These are phyloP conservation scores for Lepidocolaptes lacrymiger DNA, from an alignment of 2,797 vertebrate species.

Conservation along the genomic window DNA sequence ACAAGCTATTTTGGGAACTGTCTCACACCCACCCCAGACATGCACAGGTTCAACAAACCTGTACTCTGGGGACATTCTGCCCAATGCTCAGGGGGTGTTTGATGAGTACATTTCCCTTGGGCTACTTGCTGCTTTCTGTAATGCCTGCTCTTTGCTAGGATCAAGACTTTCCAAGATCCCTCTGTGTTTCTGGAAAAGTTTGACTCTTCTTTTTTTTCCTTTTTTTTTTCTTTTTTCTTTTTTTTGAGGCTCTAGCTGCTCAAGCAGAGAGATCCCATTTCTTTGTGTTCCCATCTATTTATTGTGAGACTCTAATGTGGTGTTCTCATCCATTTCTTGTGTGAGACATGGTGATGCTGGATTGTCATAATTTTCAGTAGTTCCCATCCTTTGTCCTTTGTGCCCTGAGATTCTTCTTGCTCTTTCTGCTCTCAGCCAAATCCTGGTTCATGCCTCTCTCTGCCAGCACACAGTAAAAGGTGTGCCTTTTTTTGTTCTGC, in stretches of 20 bases:
- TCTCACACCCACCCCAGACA: not conserved
- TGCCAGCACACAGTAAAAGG: not conserved
- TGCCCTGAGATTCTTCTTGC: not conserved
- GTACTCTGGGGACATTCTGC: fast-evolving
- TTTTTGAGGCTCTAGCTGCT: not conserved
- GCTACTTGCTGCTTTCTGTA: not conserved
- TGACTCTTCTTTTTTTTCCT: not conserved
- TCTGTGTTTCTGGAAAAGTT: not conserved
- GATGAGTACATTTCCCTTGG: not conserved
- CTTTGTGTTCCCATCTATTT: not conserved
- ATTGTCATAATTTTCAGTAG: not conserved
- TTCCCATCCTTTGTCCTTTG: not conserved
- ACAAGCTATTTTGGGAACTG: not conserved
- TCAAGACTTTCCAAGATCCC: not conserved
- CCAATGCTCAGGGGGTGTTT: not conserved
- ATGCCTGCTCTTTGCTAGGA: not conserved
- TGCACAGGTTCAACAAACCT: not conserved
- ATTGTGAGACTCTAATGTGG: not conserved
- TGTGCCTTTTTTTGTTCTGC: not conserved
- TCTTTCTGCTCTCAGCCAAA: not conserved
- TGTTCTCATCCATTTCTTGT: fast-evolving
- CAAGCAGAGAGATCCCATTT: not conserved
- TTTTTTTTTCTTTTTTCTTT: not conserved
- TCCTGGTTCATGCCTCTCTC: not conserved
- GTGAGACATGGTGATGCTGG: not conserved